Conservation (phyloP, 2,113 vertebrate genomes). For the Gymnarchus niloticus region DNA sequence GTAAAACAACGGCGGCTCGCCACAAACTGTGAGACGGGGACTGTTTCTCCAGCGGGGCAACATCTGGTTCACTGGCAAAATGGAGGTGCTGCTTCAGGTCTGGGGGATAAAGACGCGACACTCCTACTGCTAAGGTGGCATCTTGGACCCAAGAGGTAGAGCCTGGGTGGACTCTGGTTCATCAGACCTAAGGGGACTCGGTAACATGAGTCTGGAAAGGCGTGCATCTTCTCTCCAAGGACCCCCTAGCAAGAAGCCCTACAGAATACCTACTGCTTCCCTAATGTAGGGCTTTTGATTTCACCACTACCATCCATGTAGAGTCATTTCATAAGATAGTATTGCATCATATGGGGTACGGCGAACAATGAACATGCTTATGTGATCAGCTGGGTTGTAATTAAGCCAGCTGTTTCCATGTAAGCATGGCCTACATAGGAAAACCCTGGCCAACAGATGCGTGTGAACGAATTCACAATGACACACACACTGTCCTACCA, state of each 20-base stretch:
- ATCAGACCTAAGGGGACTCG: neutral
- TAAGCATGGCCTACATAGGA: neutral
- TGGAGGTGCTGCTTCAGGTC: slow-evolving; percentile 39
- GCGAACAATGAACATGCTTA: slow-evolving; percentile 51
- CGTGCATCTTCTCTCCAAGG: neutral
- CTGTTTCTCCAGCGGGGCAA: neutral
- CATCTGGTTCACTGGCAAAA: slow-evolving; percentile 30
- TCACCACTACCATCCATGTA: neutral
- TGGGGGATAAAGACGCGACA: neutral
- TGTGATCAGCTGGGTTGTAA: slow-evolving; percentile 51
- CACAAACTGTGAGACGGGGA: neutral
- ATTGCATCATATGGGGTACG: neutral
- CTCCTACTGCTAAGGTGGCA: neutral
- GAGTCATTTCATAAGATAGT: neutral
- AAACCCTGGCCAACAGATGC: slow-evolving; percentile 38
- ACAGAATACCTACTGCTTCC: neutral
- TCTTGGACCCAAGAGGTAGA: neutral
- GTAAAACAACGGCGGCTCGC: neutral
- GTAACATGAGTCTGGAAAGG: neutral
- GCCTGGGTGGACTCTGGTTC: neutral
- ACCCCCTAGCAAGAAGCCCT: neutral
- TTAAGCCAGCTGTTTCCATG: slow-evolving; percentile 45
- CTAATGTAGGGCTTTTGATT: neutral
- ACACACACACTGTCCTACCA: slow-evolving; percentile 22
- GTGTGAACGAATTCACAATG: slow-evolving; percentile 38